Conservation (phyloP, 2,888 invertebrate species). For the Ecliptopera silaceata region DNA sequence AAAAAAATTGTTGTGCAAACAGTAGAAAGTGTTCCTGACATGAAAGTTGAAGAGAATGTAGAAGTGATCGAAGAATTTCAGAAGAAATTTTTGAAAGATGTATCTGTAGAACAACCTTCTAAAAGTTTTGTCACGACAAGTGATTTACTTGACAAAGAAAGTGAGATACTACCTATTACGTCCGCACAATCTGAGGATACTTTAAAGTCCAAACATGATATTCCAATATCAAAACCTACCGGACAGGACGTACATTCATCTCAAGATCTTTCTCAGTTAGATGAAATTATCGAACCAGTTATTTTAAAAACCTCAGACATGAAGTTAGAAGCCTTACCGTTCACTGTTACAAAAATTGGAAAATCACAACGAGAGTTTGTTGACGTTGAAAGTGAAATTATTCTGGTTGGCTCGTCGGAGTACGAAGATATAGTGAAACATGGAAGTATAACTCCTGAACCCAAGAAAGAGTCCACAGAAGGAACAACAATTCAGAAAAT, state of each 20-base stretch:
- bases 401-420: slow-evolving; percentile 71
- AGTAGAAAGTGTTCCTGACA: slow-evolving; percentile 49
- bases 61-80: slow-evolving; percentile 62
- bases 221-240: slow-evolving; percentile 76
- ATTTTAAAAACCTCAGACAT: slow-evolving; percentile 46
- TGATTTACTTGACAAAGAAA: slow-evolving; percentile 73
- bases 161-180: slow-evolving; percentile 70
- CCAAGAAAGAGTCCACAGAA: slow-evolving; percentile 48
- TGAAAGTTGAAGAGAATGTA: slow-evolving; percentile 17
- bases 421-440: slow-evolving; percentile 69
- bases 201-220: slow-evolving; percentile 76
- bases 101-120: slow-evolving; percentile 76
- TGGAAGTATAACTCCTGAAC: slow-evolving; percentile 69
- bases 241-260: slow-evolving; percentile 70
- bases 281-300: slow-evolving; percentile 57
- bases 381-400: slow-evolving; percentile 77
- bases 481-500: slow-evolving; percentile 57
- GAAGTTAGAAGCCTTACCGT: slow-evolving; percentile 64
- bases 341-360: slow-evolving; percentile 66
- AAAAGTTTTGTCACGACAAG: too few species aligned
- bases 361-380: slow-evolving; percentile 70
- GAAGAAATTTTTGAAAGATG: slow-evolving; percentile 60
- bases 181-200: slow-evolving; percentile 77
- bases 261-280: slow-evolving; percentile 51
- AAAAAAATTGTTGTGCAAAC: slow-evolving; percentile 50